Base-by-base conservation (phyloP, 2,888 invertebrate species). In the Antitype chi region DNA sequence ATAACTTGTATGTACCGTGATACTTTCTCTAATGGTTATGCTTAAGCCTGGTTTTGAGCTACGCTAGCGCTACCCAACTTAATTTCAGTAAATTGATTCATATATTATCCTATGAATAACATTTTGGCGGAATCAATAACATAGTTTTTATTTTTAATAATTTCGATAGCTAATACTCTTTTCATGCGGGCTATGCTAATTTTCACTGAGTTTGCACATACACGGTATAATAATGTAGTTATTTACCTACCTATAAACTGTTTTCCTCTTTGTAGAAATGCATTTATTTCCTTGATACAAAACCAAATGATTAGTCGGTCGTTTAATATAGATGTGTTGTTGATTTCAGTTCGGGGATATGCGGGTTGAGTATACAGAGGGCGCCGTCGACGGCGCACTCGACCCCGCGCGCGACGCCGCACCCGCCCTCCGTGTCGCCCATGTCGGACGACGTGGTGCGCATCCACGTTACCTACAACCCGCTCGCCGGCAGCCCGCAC, bases 401-500 rank as follows among this genome's bases (percentile, higher is more conserved):
- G 5, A 98, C 98, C 0, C 98, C 98, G 5, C 95, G 98, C 49
- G 97, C 97, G 49, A 98, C 97, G 0, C 97, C 98, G 9, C 97
- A 97, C 80, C 97, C 97, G 1, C 97, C 97, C 5, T 97, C 97
- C 77, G 97, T 97, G 67, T 97, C 98, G 38, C 98, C 98, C 0
- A 91, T 95, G 63, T 94, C 95, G 0, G 97, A 96, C 66, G 98
- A 98, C 93, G 97, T 98, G 66, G 97, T 98, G 70, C 97, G 98
- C 80, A 98, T 98, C 85, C 98, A 98, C 93, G 98, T 98, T 73
- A 98, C 98, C 2, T 98, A 98, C 93, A 97, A 97, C 87, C 97
- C 97, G 0, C 89, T 95, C 11, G 90, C 94, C 0, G 97, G 97
- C n/a, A 97, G 97, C 85, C 97, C 97, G 2, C 95, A 94, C 74